Conservation (phyloP, 2,113 vertebrate genomes). For the Turdus rufiventris region DNA sequence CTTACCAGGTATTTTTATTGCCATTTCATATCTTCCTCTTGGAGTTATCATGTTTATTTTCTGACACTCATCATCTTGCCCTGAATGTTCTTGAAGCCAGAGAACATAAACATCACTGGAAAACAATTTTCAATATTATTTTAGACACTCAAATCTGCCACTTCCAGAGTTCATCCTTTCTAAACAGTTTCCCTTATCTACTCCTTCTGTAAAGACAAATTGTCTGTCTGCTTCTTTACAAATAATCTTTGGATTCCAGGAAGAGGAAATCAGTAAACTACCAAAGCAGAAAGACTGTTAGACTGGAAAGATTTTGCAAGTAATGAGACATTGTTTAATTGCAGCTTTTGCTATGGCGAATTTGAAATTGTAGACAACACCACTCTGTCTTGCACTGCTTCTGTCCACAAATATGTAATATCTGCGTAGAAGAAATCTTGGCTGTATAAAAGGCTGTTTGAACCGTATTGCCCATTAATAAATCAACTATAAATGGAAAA, state of each 20-base stretch:
- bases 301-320: neutral
- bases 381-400: neutral
- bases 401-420: neutral
- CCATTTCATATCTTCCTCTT: conserved; percentile 8
- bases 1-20: neutral
- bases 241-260: conserved; percentile 9
- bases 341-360: neutral
- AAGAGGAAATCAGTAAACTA: conserved; percentile 11
- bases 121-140: conserved; percentile 34
- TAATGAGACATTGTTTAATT: neutral
- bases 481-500: neutral
- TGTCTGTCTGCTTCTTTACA: conserved; percentile 42
- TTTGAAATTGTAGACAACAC: neutral
- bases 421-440: neutral
- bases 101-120: conserved; percentile 18
- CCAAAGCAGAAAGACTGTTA: neutral
- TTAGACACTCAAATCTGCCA: neutral
- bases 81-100: conserved; percentile 3
- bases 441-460: neutral
- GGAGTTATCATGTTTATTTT: conserved; percentile 37
- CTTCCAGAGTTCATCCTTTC: conserved; percentile 27
- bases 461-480: neutral
- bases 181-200: conserved; percentile 19
- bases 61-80: neutral
- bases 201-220: conserved; percentile 36